Evolutionary conservation across 1,140 invertebrate genomes (phyloP).

Genomic region (Hyles vespertilio): DNA sequence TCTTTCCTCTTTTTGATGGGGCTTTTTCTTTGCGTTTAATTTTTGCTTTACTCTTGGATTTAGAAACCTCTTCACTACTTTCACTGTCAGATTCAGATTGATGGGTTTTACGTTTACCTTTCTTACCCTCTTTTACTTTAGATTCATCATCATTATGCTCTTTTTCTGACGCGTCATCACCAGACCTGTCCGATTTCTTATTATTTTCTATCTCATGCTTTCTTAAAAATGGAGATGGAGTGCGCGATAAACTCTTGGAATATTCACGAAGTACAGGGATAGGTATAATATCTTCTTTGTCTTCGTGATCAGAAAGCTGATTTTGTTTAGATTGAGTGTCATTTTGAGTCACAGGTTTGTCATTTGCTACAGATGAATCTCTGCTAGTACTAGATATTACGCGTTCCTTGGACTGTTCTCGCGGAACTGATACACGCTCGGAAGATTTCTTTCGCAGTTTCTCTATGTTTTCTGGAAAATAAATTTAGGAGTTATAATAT

Average conservation of each 20-base stretch:
- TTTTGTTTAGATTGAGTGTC: constrained; percentile 42
- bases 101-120: constrained; percentile 57
- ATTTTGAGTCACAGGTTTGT: constrained; percentile 41
- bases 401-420: constrained; percentile 59
- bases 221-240: constrained; percentile 87
- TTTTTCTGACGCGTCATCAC: constrained; percentile 59
- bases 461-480: constrained; percentile 53
- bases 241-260: constrained; percentile 84
- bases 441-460: constrained; percentile 51
- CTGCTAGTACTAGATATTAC: constrained; percentile 66
- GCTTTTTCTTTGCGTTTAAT: constrained; percentile 67
- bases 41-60: constrained; percentile 71
- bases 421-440: constrained; percentile 40
- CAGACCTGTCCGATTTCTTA: constrained; percentile 65
- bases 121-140: constrained; percentile 52
- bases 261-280: constrained; percentile 68
- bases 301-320: constrained; percentile 68
- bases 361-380: constrained; percentile 64
- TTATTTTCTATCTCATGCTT: constrained; percentile 81
- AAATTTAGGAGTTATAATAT: neutral
- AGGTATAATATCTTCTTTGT: constrained; percentile 56
- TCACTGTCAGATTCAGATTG: constrained; percentile 68
- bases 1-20: constrained; percentile 72
- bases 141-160: constrained; percentile 54
- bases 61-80: constrained; percentile 59